phyloP scores from a whole-genome alignment of 2,797 vertebrate species.

The Mus caroli region DNA sequence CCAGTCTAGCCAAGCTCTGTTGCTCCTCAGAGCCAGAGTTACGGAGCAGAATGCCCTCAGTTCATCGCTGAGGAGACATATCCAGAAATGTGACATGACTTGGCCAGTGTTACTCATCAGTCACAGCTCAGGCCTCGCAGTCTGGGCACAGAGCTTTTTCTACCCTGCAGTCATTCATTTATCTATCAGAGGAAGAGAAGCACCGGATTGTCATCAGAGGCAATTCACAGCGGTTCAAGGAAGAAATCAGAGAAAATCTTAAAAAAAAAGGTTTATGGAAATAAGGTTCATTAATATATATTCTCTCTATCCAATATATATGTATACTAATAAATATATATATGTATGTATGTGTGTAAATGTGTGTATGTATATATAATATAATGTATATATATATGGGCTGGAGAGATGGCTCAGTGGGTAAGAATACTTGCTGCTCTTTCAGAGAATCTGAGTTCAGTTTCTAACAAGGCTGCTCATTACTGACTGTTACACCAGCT shows the following conservation, averaged over 20 bases:
- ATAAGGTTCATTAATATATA: background rate
- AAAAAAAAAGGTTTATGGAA: background rate
- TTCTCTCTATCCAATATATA: background rate
- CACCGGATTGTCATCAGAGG: background rate
- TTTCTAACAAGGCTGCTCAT: background rate
- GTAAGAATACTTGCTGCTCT: background rate
- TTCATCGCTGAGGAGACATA: background rate
- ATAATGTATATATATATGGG: background rate
- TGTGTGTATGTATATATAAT: background rate
- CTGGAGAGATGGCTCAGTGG: background rate
- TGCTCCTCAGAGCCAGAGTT: background rate
- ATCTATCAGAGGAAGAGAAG: background rate
- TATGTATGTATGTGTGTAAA: background rate
- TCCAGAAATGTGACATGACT: background rate
- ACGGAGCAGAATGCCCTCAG: background rate
- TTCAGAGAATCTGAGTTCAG: background rate
- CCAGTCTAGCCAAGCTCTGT: background rate
- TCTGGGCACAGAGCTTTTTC: background rate
- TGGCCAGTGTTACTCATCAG: background rate
- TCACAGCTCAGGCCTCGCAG: background rate
- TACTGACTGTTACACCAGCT: background rate
- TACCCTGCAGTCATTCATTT: background rate
- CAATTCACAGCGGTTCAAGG: background rate
- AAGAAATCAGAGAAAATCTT: background rate
- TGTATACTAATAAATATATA: background rate